phyloP scores from a whole-genome alignment of 2,113 vertebrate species.

The Illadopsis cleaveri region DNA sequence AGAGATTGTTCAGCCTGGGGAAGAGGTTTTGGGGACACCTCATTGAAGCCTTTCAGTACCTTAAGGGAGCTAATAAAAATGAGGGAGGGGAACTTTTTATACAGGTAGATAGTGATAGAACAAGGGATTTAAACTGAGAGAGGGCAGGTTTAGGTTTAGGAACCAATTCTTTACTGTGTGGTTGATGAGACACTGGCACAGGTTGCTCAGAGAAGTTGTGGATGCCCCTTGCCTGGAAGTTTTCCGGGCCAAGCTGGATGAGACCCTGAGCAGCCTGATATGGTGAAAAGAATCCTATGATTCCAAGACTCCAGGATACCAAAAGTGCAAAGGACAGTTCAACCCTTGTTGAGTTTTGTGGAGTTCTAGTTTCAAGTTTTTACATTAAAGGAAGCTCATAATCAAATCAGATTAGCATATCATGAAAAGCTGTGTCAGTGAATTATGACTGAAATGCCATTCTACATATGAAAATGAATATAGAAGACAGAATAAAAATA shows the following conservation, averaged over 20 bases:
- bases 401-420: neutral
- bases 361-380: neutral
- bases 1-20: neutral
- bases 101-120: neutral
- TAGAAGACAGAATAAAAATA: neutral
- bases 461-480: neutral
- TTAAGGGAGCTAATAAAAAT: neutral
- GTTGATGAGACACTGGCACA: neutral
- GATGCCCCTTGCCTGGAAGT: neutral
- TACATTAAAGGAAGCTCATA: neutral
- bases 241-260: neutral
- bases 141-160: neutral
- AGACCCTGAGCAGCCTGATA: neutral
- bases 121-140: neutral
- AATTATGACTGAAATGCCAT: neutral
- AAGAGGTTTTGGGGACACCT: neutral
- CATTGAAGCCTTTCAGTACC: no score
- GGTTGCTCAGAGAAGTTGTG: neutral
- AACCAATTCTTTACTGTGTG: neutral
- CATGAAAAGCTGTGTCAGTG: neutral
- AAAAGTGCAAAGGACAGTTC: neutral
- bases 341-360: neutral
- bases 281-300: neutral
- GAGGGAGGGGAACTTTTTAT: neutral
- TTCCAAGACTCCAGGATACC: neutral